Conservation (phyloP, 2,113 vertebrate genomes). For the Eptatretus burgeri region DNA sequence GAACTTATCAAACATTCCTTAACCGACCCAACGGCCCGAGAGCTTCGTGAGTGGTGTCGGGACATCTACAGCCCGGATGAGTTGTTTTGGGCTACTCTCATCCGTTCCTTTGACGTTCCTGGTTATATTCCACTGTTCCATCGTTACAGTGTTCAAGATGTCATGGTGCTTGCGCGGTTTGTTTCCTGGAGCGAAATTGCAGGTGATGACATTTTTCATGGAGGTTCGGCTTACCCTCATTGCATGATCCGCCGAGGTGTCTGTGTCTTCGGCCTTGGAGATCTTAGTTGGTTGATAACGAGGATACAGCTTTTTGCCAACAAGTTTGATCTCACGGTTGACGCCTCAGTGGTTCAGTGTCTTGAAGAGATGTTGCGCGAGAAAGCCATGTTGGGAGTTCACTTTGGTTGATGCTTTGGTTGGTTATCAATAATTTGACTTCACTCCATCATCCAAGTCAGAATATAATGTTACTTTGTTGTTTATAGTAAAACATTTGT, state of each 20-base stretch:
- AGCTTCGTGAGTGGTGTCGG: constrained; percentile 7
- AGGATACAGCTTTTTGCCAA: constrained; percentile 9
- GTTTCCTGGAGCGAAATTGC: constrained; percentile 7
- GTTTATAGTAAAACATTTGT: no score
- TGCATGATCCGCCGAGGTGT: constrained; percentile 4
- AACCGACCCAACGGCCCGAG: constrained; percentile 1
- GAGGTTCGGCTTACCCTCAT: neutral
- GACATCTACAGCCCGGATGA: constrained; percentile 8
- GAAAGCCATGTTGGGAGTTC: neutral
- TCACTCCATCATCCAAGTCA: no score
- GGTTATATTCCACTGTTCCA: neutral
- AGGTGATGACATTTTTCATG: neutral
- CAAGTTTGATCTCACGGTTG: constrained; percentile 7
- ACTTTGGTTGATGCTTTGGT: no score
- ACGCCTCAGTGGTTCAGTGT: constrained; percentile 3
- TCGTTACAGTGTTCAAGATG: constrained; percentile 12
- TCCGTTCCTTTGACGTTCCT: constrained; percentile 3
- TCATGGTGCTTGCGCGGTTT: neutral
- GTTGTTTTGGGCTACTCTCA: constrained; percentile 8
- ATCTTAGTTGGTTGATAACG: constrained; percentile 8
- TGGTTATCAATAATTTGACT: no score
- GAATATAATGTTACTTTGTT: no score
- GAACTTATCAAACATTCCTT: constrained; percentile 7
- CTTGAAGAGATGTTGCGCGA: constrained; percentile 7
- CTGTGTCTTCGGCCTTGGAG: constrained; percentile 8